Evolutionary conservation across 2,888 invertebrate species (phyloP).

Genomic region (Euclidia mi): DNA sequence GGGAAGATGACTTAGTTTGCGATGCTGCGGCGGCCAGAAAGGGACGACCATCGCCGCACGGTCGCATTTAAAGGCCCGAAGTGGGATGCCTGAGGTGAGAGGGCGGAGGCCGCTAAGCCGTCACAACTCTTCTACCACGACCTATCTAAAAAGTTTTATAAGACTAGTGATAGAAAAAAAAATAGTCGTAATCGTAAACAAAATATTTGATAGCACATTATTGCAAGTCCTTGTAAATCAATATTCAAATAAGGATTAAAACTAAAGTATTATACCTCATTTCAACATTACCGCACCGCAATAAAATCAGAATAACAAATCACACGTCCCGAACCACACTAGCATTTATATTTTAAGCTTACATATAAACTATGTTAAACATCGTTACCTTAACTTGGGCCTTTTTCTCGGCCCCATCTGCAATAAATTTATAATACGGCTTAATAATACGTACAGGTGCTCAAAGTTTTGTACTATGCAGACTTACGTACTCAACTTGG

Average conservation of each 20-base stretch:
- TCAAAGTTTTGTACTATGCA: slow-evolving; percentile 49
- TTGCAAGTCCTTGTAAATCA: no score
- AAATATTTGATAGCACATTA: no score
- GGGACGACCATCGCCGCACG: no score
- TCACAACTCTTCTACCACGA: no score
- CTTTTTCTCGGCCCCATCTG: slow-evolving; percentile 21
- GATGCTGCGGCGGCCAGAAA: no score
- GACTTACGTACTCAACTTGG: slow-evolving; percentile 49
- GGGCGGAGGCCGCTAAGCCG: no score
- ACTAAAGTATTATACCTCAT: not conserved
- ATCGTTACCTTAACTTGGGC: slow-evolving; percentile 17
- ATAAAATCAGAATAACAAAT: slow-evolving; percentile 3
- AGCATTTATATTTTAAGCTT: slow-evolving; percentile 9
- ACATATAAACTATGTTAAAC: slow-evolving; percentile 21
- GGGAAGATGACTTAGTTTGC: no score
- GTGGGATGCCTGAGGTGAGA: no score
- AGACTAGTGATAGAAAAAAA: no score
- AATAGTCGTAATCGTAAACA: no score
- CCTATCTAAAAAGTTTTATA: no score
- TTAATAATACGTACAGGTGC: slow-evolving; percentile 47
- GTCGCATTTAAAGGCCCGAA: no score
- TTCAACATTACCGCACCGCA: not conserved
- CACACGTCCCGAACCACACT: not conserved
- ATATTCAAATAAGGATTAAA: not conserved
- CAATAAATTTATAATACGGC: slow-evolving; percentile 48